phyloP scores from a whole-genome alignment of 2,113 vertebrate species.

The Motacilla tschutschensis region DNA sequence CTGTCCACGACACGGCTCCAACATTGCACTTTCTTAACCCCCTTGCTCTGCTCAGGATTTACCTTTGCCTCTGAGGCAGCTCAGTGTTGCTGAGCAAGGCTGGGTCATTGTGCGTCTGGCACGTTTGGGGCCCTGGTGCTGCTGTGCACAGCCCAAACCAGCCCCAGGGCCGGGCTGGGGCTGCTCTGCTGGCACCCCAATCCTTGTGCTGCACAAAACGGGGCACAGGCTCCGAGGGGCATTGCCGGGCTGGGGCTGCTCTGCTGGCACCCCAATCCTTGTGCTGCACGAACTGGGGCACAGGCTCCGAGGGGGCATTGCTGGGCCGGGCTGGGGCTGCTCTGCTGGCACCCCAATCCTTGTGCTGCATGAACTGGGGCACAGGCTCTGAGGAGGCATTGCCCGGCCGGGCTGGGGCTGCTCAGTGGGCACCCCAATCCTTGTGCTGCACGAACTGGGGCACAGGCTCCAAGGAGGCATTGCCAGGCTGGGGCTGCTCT shows the following conservation, averaged over 20 bases:
- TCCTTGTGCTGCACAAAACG: not conserved
- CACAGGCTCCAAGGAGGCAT: too few relatives aligned
- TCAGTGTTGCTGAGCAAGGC: not conserved
- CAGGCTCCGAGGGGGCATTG: too few relatives aligned
- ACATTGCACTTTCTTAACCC: not conserved
- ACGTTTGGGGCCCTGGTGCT: slow-evolving; percentile 4
- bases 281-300: too few relatives aligned
- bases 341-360: too few relatives aligned
- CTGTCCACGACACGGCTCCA: fast-evolving
- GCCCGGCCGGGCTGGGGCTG: too few relatives aligned
- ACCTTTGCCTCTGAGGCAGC: not conserved
- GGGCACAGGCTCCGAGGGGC: not conserved
- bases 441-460: too few relatives aligned
- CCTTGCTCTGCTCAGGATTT: not conserved
- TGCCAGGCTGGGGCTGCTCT: too few relatives aligned
- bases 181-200: not conserved
- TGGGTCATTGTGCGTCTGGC: not conserved
- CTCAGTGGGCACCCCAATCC: too few relatives aligned
- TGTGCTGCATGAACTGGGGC: too few relatives aligned
- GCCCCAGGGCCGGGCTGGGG: not conserved
- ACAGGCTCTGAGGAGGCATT: too few relatives aligned
- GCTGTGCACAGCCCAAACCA: slow-evolving; percentile 7
- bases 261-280: too few relatives aligned
- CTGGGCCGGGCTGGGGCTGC: not conserved
- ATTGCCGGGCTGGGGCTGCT: too few relatives aligned